Evolutionary conservation across 2,797 vertebrate species (phyloP), one percentile per base, ranked within the genome.

Genomic region (Delichon dasypus): DNA sequence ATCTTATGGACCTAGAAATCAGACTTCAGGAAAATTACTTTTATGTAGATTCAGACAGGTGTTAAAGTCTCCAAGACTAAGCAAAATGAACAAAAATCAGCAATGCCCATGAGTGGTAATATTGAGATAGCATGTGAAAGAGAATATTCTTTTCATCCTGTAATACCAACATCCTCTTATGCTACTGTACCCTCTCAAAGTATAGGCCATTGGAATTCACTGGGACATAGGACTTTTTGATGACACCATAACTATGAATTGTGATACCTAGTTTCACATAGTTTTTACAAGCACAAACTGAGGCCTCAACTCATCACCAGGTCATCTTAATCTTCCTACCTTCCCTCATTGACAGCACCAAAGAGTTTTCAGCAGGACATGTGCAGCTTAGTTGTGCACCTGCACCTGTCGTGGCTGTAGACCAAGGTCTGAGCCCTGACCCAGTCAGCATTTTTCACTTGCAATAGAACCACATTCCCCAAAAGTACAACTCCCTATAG

Each of bases 121-220:
- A 27, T 7, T 54, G 38, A 70, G 23, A 29, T 16, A 65, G 9
- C 19, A 30, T 5, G 14, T 38, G 47, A 65, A 68, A 87, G 42
- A 76, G 10, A 58, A 68, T 11, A 34, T 55, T 81, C 17, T 19
- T 75, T 88, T 83, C 4, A 9, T 6, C 6, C 8, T 36, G 7
- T 10, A 53, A 10, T 44, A 64, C 12, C 29, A 85, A 44, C 9
- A 47, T 11, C 17, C 44, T 47, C 5, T 30, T 50, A 29, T 0
- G 0, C 21, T 40, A 2, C 51, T 29, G 7, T 23, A 71, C 3
- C 16, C 5, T 1, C 19, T 60, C 15, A 71, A 80, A 45, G 5
- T 60, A 19, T 7, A 47, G 30, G 18, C 19, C 13, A n/a, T 3
- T 44, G 36, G 16, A 90, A 77, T 48, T 16, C 60, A 68, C 4